phyloP scores from a whole-genome alignment of 2,888 invertebrate genomes.

The Pammene aurita region DNA sequence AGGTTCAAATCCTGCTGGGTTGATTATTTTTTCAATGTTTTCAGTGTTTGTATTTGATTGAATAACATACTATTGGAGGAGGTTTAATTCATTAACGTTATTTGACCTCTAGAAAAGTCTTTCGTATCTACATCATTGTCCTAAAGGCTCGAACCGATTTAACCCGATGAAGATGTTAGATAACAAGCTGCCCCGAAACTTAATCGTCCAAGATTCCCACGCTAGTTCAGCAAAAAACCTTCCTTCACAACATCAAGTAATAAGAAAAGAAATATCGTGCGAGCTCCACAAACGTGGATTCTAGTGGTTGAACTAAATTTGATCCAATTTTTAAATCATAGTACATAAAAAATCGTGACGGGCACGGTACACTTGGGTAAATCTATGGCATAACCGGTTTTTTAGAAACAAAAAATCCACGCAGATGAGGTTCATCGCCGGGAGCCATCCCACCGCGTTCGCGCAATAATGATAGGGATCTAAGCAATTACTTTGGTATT shows the following conservation, averaged over 20 bases:
- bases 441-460: conserved; percentile 66
- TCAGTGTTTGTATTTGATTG: no score
- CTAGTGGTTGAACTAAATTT: conserved; percentile 1
- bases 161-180: conserved; percentile 64
- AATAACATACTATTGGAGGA: no score
- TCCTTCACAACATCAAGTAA: conserved; percentile 50
- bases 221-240: conserved; percentile 51
- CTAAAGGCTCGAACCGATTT: conserved; percentile 42
- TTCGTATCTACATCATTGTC: background rate
- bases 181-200: conserved; percentile 59
- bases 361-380: conserved; percentile 32
- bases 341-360: conserved; percentile 24
- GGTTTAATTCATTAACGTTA: no score
- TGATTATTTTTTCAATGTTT: no score
- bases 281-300: conserved; percentile 23
- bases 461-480: conserved; percentile 76
- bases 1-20: no score
- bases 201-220: conserved; percentile 64
- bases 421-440: conserved; percentile 62
- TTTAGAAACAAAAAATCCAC: conserved; percentile 52
- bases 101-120: no score
- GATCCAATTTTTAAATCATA: conserved; percentile 16
- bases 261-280: conserved; percentile 35
- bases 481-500: conserved; percentile 70
- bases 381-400: conserved; percentile 27